Percentiles rank a stretch among this genome's conserved stretches.
Evolutionary conservation across 2,888 invertebrate species (phyloP).

Genomic region (Anthrax anthrax): DNA sequence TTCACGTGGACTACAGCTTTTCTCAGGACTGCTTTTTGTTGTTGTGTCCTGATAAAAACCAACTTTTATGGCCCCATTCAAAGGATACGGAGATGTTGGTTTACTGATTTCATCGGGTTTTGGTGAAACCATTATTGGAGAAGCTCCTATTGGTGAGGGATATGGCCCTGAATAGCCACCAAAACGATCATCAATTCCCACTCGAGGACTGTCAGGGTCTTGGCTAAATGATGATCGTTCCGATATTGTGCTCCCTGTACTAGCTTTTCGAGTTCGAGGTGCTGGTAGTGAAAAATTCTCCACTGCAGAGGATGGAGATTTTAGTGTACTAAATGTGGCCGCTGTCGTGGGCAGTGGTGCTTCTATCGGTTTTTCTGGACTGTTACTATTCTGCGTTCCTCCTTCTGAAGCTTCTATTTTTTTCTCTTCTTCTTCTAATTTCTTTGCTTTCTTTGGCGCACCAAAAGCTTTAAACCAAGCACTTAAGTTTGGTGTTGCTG

Average conservation of each 20-base stretch:
- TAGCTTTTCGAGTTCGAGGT: constrained; percentile 50
- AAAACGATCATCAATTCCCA: constrained; percentile 43
- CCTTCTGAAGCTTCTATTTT: constrained; percentile 1
- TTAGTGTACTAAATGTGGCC: constrained; percentile 22
- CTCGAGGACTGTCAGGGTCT: constrained; percentile 56
- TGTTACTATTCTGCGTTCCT: constrained; percentile 17
- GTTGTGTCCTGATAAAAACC: constrained; percentile 85
- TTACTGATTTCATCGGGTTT: constrained; percentile 51
- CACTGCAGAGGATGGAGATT: constrained; percentile 13
- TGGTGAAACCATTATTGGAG: constrained; percentile 58
- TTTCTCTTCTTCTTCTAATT: constrained; percentile 40
- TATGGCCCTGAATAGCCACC: constrained; percentile 55
- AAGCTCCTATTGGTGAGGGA: constrained; percentile 56
- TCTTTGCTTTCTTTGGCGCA: constrained; percentile 62
- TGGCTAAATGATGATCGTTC: constrained; percentile 67
- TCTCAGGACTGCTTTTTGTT: constrained; percentile 69
- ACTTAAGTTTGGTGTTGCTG: constrained; percentile 71
- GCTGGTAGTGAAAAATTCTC: constrained; percentile 30
- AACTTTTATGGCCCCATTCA: constrained; percentile 72
- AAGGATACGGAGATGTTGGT: constrained; percentile 48
- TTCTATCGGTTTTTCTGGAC: constrained; percentile 2
- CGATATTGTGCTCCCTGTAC: constrained; percentile 66
- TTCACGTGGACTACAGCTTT: constrained; percentile 67
- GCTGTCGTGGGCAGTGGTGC: constrained; percentile 11
- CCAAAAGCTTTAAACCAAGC: constrained; percentile 90